Conservation (phyloP, 2,797 vertebrate species). For the Crypturellus tataupa region DNA sequence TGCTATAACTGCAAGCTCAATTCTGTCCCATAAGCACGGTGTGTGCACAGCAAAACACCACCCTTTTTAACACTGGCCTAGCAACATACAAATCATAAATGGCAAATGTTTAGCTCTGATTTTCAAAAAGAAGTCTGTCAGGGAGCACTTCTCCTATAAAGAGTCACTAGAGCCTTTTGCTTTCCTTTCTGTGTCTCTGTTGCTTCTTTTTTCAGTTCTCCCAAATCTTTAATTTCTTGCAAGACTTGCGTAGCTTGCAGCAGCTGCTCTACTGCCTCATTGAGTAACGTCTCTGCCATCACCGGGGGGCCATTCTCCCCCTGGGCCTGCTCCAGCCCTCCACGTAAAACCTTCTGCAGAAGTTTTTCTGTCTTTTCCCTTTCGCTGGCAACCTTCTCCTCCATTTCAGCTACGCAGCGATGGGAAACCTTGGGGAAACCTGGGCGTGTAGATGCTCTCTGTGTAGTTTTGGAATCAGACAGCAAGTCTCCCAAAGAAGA, state of each 20-base stretch:
- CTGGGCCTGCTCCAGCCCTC: conserved; percentile 53
- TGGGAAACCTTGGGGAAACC: conserved; percentile 21
- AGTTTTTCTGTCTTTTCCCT: conserved; percentile 87
- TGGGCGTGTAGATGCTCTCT: not conserved
- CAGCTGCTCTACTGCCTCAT: conserved; percentile 90
- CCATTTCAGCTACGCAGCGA: conserved; percentile 80
- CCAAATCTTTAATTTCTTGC: conserved; percentile 87
- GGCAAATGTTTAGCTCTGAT: conserved; percentile 38
- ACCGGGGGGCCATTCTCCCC: conserved; percentile 64
- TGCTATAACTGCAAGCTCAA: conserved; percentile 51
- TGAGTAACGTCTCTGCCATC: conserved; percentile 84
- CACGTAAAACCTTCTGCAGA: conserved; percentile 80
- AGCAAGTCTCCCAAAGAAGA: conserved; percentile 87
- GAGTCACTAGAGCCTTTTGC: conserved; percentile 80
- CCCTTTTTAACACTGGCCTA: conserved; percentile 45
- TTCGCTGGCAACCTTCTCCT: conserved; percentile 87
- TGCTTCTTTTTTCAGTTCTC: conserved; percentile 76
- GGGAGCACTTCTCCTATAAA: conserved; percentile 84
- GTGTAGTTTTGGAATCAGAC: conserved; percentile 47
- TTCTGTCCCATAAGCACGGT: conserved; percentile 12
- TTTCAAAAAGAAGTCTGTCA: conserved; percentile 57
- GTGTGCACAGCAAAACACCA: conserved; percentile 57
- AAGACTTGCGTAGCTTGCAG: conserved; percentile 89
- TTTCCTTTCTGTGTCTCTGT: conserved; percentile 74
- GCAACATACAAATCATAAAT: conserved; percentile 47